Conservation (phyloP, 1,140 invertebrate genomes). For the Leucophenga varia region DNA sequence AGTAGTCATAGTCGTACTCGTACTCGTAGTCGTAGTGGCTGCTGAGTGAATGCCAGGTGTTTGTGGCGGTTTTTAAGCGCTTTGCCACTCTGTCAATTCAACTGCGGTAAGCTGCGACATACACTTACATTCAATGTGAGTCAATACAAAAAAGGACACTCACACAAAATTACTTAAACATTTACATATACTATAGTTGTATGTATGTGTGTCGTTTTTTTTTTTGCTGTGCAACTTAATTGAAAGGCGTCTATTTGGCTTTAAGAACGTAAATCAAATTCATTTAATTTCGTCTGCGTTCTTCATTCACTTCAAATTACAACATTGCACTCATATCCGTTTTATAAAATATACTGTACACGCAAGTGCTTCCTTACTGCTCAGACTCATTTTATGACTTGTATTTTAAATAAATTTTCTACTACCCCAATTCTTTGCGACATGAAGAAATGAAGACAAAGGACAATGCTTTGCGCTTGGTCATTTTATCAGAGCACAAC, state of each 20-base stretch:
- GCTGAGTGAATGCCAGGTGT: conserved; percentile 47
- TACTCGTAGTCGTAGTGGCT: no score
- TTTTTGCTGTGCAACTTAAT: conserved; percentile 49
- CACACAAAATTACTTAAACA: not conserved
- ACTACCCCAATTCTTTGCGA: no score
- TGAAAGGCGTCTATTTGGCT: conserved; percentile 54
- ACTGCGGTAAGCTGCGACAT: no score
- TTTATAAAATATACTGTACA: no score
- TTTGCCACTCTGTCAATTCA: conserved; percentile 47
- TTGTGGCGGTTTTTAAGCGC: conserved; percentile 46
- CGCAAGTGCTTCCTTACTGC: no score
- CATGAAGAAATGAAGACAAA: no score
- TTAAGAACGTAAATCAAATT: conserved; percentile 55
- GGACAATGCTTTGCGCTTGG: no score
- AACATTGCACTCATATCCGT: no score
- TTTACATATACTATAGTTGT: not conserved
- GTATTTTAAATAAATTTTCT: conserved; percentile 50
- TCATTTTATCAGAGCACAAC: no score
- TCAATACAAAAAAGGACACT: conserved; percentile 10
- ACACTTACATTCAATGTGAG: conserved; percentile 3
- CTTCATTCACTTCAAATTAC: conserved; percentile 45
- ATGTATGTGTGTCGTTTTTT: no score
- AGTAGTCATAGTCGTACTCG: no score
- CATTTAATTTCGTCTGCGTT: conserved; percentile 41
- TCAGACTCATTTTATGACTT: conserved; percentile 54